These are phyloP conservation scores for Dolichoris vasculosae DNA, from an alignment of 1,140 invertebrate species.

Conservation along the genomic window DNA sequence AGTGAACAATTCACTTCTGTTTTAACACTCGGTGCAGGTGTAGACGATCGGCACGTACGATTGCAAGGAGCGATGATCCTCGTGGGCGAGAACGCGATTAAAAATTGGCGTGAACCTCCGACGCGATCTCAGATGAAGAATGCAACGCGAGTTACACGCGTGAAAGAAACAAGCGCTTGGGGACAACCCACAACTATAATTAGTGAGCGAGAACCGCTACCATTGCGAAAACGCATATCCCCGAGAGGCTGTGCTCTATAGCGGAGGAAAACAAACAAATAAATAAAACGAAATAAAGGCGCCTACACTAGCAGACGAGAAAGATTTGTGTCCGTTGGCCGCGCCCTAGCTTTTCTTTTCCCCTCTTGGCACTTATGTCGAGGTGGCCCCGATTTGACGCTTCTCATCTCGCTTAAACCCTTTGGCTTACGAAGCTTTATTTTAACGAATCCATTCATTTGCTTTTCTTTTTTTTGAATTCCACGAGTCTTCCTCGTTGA, in stretches of 20 bases:
- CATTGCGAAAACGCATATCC: slow-evolving; percentile 27
- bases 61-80: not conserved
- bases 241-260: not conserved
- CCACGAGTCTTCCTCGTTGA: not conserved
- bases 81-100: not conserved
- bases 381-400: not conserved
- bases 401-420: not conserved
- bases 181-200: slow-evolving; percentile 12
- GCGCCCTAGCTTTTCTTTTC: slow-evolving; percentile 17
- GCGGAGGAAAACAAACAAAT: slow-evolving; percentile 14
- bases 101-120: not conserved
- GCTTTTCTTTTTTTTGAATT: not conserved
- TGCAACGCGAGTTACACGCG: not conserved
- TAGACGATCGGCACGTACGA: not conserved
- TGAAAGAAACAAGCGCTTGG: not conserved
- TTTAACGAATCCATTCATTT: not conserved
- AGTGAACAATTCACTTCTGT: not conserved
- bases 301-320: not conserved
- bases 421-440: not conserved
- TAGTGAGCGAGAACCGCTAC: not conserved
- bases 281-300: slow-evolving; percentile 21
- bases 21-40: not conserved
- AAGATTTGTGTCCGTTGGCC: not conserved
- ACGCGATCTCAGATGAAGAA: not conserved
- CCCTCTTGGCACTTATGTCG: not conserved